Evolutionary conservation across 1,140 invertebrate species (phyloP).

Genomic region (Chionoecetes opilio): DNA sequence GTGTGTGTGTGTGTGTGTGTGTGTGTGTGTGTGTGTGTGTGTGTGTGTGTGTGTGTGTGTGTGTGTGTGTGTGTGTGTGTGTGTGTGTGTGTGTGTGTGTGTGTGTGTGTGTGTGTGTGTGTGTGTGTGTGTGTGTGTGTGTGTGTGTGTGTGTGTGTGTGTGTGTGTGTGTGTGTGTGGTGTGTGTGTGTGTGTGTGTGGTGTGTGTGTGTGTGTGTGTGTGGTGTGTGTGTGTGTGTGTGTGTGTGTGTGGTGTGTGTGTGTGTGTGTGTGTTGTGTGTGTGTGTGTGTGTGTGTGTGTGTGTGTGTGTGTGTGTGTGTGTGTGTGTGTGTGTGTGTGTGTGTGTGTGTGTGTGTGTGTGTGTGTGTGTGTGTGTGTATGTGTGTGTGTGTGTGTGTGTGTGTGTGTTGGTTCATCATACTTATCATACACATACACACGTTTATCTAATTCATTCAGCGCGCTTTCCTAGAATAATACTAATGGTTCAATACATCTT

Average conservation of each 20-base stretch:
- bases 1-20: conserved; percentile 52
- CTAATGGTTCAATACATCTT: too few species aligned
- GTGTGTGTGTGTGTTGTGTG: conserved; percentile 41
- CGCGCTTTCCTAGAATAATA: too few species aligned
- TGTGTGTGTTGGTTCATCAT: conserved; percentile 31
- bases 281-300: conserved; percentile 52
- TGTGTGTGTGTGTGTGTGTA: conserved; percentile 29
- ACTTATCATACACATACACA: too few species aligned
- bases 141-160: conserved; percentile 48
- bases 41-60: conserved; percentile 24
- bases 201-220: conserved; percentile 46
- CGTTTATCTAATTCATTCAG: too few species aligned
- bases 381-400: conserved; percentile 62
- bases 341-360: conserved; percentile 30
- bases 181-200: not conserved
- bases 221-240: not conserved
- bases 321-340: conserved; percentile 33
- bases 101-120: conserved; percentile 56
- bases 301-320: conserved; percentile 52
- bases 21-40: conserved; percentile 34
- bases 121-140: conserved; percentile 49
- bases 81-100: conserved; percentile 61
- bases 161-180: conserved; percentile 1
- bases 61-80: conserved; percentile 33
- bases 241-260: conserved; percentile 39